phyloP scores from a whole-genome alignment of 2,113 vertebrate species.

The Tiliqua scincoides region DNA sequence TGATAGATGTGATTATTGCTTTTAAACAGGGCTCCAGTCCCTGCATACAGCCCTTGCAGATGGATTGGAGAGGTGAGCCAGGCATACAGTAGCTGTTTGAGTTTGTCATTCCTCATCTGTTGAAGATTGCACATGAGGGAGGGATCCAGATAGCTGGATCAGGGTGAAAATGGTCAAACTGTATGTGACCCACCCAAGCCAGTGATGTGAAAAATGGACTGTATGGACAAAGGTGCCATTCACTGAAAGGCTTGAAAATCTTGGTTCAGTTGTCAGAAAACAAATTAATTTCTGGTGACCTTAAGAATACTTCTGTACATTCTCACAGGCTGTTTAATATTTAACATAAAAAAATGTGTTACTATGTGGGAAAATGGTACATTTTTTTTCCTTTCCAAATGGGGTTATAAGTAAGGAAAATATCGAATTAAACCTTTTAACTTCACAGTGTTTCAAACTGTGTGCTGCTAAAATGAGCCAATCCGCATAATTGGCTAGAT shows the following conservation, averaged over 20 bases:
- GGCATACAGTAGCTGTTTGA: too few species aligned
- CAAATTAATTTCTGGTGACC: slow-evolving; percentile 60
- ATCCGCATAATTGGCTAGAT: slow-evolving; percentile 42
- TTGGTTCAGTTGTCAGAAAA: slow-evolving; percentile 63
- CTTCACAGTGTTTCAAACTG: background rate
- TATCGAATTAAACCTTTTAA: slow-evolving; percentile 52
- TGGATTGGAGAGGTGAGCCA: too few species aligned
- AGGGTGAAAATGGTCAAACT: background rate
- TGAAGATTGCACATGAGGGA: too few species aligned
- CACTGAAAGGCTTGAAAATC: slow-evolving; percentile 59
- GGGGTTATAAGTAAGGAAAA: slow-evolving; percentile 69
- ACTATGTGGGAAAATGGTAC: slow-evolving; percentile 63
- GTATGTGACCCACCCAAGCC: slow-evolving; percentile 47
- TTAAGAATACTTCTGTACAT: slow-evolving; percentile 67
- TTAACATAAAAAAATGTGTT: slow-evolving; percentile 63
- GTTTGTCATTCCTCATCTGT: background rate
- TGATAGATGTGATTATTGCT: background rate
- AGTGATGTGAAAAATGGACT: slow-evolving; percentile 53
- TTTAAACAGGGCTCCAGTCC: background rate
- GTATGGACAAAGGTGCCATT: slow-evolving; percentile 46
- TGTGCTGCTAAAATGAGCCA: slow-evolving; percentile 56
- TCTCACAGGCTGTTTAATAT: slow-evolving; percentile 70
- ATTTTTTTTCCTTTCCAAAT: slow-evolving; percentile 59
- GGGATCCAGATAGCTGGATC: too few species aligned
- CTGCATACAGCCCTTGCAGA: too few species aligned